Evolutionary conservation across 2,888 invertebrate species (phyloP).

Genomic region (Stenoptilia bipunctidactyla): DNA sequence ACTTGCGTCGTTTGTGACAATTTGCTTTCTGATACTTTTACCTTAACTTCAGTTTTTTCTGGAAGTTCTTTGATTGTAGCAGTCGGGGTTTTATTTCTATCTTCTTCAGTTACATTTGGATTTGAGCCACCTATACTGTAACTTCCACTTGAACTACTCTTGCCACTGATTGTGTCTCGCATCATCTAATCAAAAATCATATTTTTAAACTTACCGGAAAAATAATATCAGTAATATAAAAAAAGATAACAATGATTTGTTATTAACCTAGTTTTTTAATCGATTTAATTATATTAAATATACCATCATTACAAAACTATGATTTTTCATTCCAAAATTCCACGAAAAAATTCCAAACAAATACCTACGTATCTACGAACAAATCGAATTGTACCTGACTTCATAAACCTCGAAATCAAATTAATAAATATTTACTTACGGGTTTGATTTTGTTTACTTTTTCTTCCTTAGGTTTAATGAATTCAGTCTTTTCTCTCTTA

Average conservation of each 20-base stretch:
- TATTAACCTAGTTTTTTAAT: too few relatives aligned
- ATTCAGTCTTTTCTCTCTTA: slow-evolving; percentile 65
- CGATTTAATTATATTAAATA: too few relatives aligned
- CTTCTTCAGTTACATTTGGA: slow-evolving; percentile 49
- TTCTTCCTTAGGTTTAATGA: slow-evolving; percentile 42
- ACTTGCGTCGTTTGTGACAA: slow-evolving; percentile 26
- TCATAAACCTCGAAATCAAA: too few relatives aligned
- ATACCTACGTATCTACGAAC: too few relatives aligned
- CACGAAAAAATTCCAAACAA: too few relatives aligned
- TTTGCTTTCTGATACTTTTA: slow-evolving; percentile 31
- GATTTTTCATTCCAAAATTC: too few relatives aligned
- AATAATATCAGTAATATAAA: neutral
- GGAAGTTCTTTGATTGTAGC: slow-evolving; percentile 35
- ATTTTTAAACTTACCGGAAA: neutral
- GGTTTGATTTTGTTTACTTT: slow-evolving; percentile 24
- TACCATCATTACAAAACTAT: too few relatives aligned
- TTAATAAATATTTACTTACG: slow-evolving; percentile 19
- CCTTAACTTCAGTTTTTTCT: slow-evolving; percentile 29
- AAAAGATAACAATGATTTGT: neutral
- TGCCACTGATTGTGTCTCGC: slow-evolving; percentile 51
- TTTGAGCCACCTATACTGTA: slow-evolving; percentile 63
- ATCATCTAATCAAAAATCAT: neutral
- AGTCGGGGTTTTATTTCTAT: slow-evolving; percentile 31
- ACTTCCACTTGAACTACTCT: slow-evolving; percentile 66
- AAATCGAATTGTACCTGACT: too few relatives aligned